Conservation (phyloP, 2,888 invertebrate genomes). For the Pachliopta kotzebuea region DNA sequence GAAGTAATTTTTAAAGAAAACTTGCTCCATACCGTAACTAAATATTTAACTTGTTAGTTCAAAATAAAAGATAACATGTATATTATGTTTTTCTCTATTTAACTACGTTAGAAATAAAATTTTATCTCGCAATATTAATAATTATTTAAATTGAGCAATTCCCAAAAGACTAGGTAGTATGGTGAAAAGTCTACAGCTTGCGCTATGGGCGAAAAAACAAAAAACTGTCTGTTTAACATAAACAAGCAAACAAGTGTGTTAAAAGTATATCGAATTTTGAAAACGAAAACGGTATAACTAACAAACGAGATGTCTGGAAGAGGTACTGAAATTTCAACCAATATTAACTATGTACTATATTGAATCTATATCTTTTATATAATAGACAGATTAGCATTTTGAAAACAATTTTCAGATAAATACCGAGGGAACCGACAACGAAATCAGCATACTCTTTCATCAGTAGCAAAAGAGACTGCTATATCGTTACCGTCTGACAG, state of each 20-base stretch:
- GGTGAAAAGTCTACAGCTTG: too few relatives aligned
- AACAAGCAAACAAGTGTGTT: background rate
- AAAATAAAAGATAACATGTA: too few relatives aligned
- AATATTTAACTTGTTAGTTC: too few relatives aligned
- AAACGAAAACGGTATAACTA: background rate
- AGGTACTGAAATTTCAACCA: constrained; percentile 38
- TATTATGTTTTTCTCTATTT: too few relatives aligned
- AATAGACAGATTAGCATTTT: background rate
- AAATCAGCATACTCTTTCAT: constrained; percentile 50
- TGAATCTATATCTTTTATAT: background rate
- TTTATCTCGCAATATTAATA: too few relatives aligned
- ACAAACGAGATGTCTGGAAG: constrained; percentile 47
- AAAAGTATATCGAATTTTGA: too few relatives aligned
- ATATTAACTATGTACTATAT: constrained; percentile 4
- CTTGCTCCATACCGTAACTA: background rate
- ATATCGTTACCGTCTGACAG: constrained; percentile 59
- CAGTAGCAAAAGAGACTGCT: constrained; percentile 55
- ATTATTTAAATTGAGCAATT: background rate
- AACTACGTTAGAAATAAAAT: too few relatives aligned
- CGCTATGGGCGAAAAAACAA: too few relatives aligned
- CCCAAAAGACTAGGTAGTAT: too few relatives aligned
- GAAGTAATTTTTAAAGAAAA: background rate
- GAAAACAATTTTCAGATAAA: constrained; percentile 41
- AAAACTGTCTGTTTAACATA: background rate
- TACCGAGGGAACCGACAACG: constrained; percentile 46